Evolutionary conservation across 2,113 vertebrate genomes (phyloP).

Genomic region (Varanus salvator): DNA sequence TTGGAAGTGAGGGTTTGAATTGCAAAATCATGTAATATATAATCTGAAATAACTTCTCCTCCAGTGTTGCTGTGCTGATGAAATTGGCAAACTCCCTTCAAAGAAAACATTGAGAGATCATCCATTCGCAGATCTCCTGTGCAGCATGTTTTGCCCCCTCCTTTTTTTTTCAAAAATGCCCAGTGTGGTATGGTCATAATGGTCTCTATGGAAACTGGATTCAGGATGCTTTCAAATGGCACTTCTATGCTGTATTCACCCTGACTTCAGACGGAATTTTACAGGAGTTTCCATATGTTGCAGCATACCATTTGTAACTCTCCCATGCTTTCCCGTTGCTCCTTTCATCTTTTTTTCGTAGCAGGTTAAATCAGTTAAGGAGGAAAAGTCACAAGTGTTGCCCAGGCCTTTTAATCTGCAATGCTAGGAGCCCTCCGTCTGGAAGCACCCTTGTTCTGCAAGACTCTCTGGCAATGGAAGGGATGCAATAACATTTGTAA

Average conservation of each 20-base stretch:
- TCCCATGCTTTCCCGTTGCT: too few relatives aligned
- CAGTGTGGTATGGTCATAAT: not conserved
- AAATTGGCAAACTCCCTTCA: not conserved
- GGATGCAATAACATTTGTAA: not conserved
- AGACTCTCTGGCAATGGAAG: too few relatives aligned
- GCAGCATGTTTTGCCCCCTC: not conserved
- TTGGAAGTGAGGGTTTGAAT: not conserved
- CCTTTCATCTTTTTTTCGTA: too few relatives aligned
- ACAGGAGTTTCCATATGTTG: too few relatives aligned
- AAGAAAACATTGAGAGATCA: not conserved
- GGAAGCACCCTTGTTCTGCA: too few relatives aligned
- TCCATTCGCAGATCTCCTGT: not conserved
- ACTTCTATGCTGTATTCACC: too few relatives aligned
- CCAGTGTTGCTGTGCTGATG: not conserved
- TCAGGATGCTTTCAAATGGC: not conserved
- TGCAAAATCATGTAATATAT: not conserved
- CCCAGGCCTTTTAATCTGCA: too few relatives aligned
- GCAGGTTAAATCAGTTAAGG: too few relatives aligned
- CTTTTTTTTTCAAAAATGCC: not conserved
- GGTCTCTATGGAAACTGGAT: not conserved
- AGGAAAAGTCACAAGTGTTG: too few relatives aligned
- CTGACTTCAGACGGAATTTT: too few relatives aligned
- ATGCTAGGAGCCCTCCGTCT: too few relatives aligned
- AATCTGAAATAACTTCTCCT: not conserved
- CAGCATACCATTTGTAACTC: too few relatives aligned